Conservation (phyloP, 2,113 vertebrate genomes). For the Scopus umbretta region DNA sequence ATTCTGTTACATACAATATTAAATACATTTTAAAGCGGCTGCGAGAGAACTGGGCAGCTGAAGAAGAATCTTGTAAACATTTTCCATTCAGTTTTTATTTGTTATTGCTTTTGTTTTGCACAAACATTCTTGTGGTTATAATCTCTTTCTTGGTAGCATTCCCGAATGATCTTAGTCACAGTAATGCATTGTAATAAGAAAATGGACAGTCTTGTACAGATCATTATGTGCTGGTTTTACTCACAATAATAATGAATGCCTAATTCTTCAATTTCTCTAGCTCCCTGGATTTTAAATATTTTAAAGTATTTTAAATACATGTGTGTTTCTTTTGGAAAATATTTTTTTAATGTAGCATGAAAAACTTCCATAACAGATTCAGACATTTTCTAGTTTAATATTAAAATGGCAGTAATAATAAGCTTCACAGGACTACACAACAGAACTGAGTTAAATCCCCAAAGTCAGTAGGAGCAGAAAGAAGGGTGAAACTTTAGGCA, state of each 20-base stretch:
- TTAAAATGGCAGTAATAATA: background rate
- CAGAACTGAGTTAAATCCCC: background rate
- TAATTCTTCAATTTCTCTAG: background rate
- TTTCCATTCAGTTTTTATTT: background rate
- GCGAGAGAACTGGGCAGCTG: background rate
- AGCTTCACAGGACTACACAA: background rate
- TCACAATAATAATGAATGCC: background rate
- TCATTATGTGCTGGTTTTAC: background rate
- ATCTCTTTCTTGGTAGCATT: background rate
- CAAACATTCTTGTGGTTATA: background rate
- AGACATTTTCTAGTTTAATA: background rate
- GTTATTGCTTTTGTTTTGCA: background rate
- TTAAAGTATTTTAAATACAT: background rate
- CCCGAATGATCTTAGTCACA: background rate
- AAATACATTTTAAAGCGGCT: background rate
- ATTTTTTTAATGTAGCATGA: background rate
- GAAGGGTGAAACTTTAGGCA: conserved; percentile 12
- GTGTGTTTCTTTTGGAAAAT: background rate
- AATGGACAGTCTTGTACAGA: background rate
- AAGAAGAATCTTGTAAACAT: background rate
- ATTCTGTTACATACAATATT: background rate
- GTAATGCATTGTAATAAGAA: background rate
- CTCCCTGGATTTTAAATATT: background rate
- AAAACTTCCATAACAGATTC: background rate
- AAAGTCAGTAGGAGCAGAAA: background rate